These are phyloP conservation scores for Pseudochirops corinnae DNA, from an alignment of 2,797 vertebrate genomes.

Conservation along the genomic window DNA sequence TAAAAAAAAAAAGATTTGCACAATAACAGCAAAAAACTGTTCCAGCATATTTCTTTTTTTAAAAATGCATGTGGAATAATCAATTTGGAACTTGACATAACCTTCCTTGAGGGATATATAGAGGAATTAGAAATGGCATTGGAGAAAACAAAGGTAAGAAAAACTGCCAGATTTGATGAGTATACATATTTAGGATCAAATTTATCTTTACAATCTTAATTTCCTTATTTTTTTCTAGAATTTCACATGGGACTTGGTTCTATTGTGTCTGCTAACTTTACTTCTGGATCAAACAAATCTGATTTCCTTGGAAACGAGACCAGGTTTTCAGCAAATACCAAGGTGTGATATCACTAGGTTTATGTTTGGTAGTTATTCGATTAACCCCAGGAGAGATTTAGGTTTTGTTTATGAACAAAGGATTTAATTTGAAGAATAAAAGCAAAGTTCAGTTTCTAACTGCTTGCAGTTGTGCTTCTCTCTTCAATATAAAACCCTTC, in stretches of 20 bases:
- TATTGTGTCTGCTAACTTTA: constrained; percentile 21
- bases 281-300: constrained; percentile 75
- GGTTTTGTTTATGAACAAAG: constrained; percentile 79
- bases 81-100: not conserved
- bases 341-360: constrained; percentile 66
- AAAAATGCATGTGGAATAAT: not conserved
- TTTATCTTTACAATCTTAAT: constrained; percentile 52
- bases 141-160: not conserved
- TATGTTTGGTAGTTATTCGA: constrained; percentile 79
- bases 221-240: constrained; percentile 65
- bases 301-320: constrained; percentile 81
- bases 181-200: not conserved
- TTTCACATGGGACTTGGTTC: not conserved
- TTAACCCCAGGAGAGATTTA: constrained; percentile 76
- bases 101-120: not conserved
- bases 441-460: constrained; percentile 73
- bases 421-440: constrained; percentile 80
- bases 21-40: not conserved
- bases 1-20: not conserved
- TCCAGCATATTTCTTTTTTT: not conserved
- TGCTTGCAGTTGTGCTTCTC: constrained; percentile 22
- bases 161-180: not conserved
- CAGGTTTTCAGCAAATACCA: constrained; percentile 82
- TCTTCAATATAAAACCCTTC: constrained; percentile 46
- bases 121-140: not conserved